Conservation (phyloP, 53 echinoderm and acorn worm species). For the Temnopleurus reevesii region DNA sequence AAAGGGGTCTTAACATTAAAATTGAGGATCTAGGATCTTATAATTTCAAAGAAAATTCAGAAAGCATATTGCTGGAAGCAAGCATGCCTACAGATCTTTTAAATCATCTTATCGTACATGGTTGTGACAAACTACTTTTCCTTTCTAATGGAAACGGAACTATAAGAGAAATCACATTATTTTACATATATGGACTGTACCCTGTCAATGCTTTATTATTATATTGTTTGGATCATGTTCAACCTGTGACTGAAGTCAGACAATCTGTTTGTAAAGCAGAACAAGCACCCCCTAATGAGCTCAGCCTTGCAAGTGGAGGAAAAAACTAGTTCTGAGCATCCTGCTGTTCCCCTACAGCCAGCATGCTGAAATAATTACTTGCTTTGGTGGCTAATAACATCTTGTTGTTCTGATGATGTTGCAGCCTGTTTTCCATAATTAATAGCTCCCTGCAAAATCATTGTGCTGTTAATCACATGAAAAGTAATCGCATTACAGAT, state of each 20-base stretch:
- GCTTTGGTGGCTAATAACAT: slow-evolving; percentile 49
- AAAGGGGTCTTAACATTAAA: too few relatives aligned
- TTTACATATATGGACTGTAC: too few relatives aligned
- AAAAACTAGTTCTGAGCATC: slow-evolving; percentile 64
- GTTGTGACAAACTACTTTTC: too few relatives aligned
- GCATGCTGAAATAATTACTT: slow-evolving; percentile 51
- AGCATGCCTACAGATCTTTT: too few relatives aligned
- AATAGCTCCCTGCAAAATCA: slow-evolving; percentile 48
- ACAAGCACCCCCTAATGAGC: slow-evolving; percentile 51
- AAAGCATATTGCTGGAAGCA: too few relatives aligned
- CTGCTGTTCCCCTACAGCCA: slow-evolving; percentile 17
- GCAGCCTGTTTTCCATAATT: slow-evolving; percentile 56
- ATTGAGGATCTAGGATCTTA: too few relatives aligned
- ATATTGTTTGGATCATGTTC: background rate
- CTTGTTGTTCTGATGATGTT: slow-evolving; percentile 56
- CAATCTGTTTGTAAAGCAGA: background rate
- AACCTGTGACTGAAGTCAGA: background rate
- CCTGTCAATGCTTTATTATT: background rate
- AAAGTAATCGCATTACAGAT: slow-evolving; percentile 40
- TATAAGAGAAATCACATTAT: too few relatives aligned
- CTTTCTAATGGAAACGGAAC: too few relatives aligned
- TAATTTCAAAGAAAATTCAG: too few relatives aligned
- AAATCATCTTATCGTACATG: too few relatives aligned
- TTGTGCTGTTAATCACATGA: slow-evolving; percentile 48
- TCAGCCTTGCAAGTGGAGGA: slow-evolving; percentile 49